Evolutionary conservation across 1,140 invertebrate species (phyloP), one percentile per base, ranked within the genome.

Genomic region (Zaprionus nigranus): DNA sequence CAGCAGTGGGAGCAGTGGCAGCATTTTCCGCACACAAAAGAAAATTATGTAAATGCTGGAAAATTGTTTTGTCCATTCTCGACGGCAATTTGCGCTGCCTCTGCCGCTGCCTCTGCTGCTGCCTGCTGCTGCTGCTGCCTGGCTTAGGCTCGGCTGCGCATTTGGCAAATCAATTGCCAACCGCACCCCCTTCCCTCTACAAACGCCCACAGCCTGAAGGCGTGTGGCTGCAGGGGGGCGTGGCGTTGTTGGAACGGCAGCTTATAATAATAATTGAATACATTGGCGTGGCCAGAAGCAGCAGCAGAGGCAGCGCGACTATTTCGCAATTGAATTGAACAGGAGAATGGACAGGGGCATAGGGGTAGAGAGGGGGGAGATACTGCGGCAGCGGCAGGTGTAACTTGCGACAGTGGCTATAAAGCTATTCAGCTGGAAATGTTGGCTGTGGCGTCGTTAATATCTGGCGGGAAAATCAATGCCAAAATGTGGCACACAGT

Each of bases 221-320:
- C 60, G 17, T 34, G 56, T 36, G 24, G 17, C 46, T 11, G 30
- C 46, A 54, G 30, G 54, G 34, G 70, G 77, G 49, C 28, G 64
- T 56, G 54, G 46, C 61, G 11, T 15, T 61, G 61, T 62, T 67
- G n/a, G 49, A 51, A 64, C 70, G 36, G 60, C 63, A 68, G 78
- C 85, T 90, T 88, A 90, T 88, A 90, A 88, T 88, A 88, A 88
- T 88, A 88, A 90, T 88, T 88, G 84, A 88, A 88, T 90, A 81
- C 79, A 79, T 81, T 85, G 75, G 34, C 49, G 62, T 57, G 62
- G 69, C 34, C 57, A 36, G 68, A 49, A 65, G 53, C 40, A 40
- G 13, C 15, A n/a, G 38, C 38, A 40, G 38, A 40, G 20, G 66
- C 61, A 58, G 73, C 54, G 69, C 54, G 69, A 77, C 75, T 65